A percentile compares a stretch with the other conserved stretches of the same genome.
Conservation (phyloP, 2,797 vertebrate species). For the Acanthis flammea region DNA sequence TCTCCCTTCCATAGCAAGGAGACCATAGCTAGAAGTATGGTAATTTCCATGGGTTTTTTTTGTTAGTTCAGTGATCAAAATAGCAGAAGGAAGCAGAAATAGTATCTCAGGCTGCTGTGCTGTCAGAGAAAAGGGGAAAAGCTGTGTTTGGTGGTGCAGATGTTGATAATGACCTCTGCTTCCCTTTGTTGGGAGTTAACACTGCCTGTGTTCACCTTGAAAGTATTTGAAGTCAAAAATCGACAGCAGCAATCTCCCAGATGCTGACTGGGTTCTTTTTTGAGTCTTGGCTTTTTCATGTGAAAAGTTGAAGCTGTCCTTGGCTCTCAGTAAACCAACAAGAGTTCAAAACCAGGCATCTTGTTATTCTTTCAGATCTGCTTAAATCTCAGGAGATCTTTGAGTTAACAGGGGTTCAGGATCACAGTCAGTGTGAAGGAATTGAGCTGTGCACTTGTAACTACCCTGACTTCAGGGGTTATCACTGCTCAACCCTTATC, state of each 20-base stretch:
- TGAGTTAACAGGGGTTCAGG: not conserved
- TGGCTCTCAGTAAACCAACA: not conserved
- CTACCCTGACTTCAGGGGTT: not conserved
- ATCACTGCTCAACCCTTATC: not conserved
- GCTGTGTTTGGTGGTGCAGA: not conserved
- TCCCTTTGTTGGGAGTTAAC: not conserved
- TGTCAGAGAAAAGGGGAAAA: not conserved
- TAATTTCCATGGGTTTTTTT: not conserved
- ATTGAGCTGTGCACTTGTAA: not conserved
- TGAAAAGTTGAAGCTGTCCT: not conserved
- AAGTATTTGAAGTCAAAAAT: not conserved
- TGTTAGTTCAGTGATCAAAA: not conserved
- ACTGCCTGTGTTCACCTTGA: not conserved
- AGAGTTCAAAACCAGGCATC: not conserved
- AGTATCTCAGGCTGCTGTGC: not conserved
- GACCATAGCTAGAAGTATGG: not conserved
- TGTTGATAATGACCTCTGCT: not conserved
- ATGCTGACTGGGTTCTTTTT: not conserved
- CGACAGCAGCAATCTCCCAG: not conserved
- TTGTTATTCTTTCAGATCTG: not conserved
- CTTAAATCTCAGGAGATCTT: not conserved
- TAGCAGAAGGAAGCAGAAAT: not conserved
- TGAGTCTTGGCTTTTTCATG: not conserved
- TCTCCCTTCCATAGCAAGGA: not conserved
- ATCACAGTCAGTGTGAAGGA: not conserved